A percentile compares a stretch with the other conserved stretches of the same genome.
These are phyloP conservation scores for Eremobia ochroleuca DNA, from an alignment of 2,888 invertebrate species.

Conservation along the genomic window DNA sequence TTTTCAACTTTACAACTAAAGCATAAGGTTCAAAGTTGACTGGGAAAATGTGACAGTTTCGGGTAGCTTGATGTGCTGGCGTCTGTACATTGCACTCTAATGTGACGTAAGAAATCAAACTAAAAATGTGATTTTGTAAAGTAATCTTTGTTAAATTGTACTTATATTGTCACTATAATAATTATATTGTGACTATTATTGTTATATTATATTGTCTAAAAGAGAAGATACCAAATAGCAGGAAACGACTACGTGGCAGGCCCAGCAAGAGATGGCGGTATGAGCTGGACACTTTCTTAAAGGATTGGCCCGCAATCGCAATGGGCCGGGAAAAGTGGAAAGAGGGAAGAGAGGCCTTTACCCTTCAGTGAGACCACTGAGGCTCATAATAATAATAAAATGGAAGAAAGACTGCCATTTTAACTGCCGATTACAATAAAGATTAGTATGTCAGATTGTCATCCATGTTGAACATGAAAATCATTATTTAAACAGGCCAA, in stretches of 20 bases:
- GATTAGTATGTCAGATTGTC: not conserved
- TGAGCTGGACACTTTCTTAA: not conserved
- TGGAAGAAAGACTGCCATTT: not conserved
- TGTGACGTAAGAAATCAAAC: conserved; percentile 11
- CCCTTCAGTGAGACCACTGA: too few relatives aligned
- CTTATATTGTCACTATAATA: too few relatives aligned
- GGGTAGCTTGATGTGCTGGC: too few relatives aligned
- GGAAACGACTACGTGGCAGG: not conserved
- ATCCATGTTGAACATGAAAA: not conserved
- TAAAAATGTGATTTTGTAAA: conserved; percentile 4
- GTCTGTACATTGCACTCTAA: conserved; percentile 14
- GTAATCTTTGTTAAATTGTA: too few relatives aligned
- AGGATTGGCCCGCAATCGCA: too few relatives aligned
- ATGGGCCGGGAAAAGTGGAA: too few relatives aligned
- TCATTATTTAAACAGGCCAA: not conserved
- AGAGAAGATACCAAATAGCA: not conserved
- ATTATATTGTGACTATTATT: too few relatives aligned
- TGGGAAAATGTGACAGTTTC: too few relatives aligned
- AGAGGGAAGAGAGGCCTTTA: too few relatives aligned
- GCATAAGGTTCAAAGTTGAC: too few relatives aligned
- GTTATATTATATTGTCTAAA: too few relatives aligned
- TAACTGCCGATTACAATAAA: not conserved
- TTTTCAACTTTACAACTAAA: too few relatives aligned
- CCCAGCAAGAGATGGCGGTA: not conserved
- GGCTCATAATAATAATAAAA: not conserved